Evolutionary conservation across 2,113 vertebrate species (phyloP), one percentile per base, ranked within the genome.

Genomic region (Promerops cafer): DNA sequence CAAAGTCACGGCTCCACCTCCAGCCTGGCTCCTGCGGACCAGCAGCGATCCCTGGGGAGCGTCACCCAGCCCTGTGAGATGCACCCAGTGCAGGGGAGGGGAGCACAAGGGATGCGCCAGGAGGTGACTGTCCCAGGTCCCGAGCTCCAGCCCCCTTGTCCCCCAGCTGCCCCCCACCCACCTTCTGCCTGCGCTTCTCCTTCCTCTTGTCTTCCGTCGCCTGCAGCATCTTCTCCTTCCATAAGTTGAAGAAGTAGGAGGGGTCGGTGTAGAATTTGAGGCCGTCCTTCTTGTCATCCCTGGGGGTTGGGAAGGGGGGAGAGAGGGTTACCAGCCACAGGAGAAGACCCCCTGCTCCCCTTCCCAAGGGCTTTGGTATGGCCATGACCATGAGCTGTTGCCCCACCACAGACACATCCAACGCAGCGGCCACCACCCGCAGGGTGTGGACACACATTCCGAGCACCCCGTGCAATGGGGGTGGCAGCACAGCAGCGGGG

Each of bases 191-290:
- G 80, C 99, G 98, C 95, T 99, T 99, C 97, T 99, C 99, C 95
- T 99, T 99, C 86, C 99, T 98, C 76, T 99, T 99, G 95, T 99
- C 99, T 81, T 99, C 99, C 3, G 99, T 99, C 2, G 99, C 99
- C 97, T 99, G 99, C 87, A 99, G 97, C 99, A 99, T 99, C 95
- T 99, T 99, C 98, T 99, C 99, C 85, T 99, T 99, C 99, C 99
- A 99, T 83, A 99, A 97, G 97, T 98, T 99, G 94, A 99, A 99
- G 98, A 99, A 99, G 97, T 99, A 99, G 5, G 99, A 99, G 7
- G 99, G 98, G 91, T 99, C 99, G 0, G 99, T 99, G 97, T 99
- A 99, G 97, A 99, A 99, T 93, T 99, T 99, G 90, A 99, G 96
- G 0, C 99, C 99, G 0, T 99, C 99, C 92, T 99, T 99, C 97